These are phyloP conservation scores for Sylvia atricapilla DNA, from an alignment of 2,113 vertebrate genomes.

Conservation along the genomic window DNA sequence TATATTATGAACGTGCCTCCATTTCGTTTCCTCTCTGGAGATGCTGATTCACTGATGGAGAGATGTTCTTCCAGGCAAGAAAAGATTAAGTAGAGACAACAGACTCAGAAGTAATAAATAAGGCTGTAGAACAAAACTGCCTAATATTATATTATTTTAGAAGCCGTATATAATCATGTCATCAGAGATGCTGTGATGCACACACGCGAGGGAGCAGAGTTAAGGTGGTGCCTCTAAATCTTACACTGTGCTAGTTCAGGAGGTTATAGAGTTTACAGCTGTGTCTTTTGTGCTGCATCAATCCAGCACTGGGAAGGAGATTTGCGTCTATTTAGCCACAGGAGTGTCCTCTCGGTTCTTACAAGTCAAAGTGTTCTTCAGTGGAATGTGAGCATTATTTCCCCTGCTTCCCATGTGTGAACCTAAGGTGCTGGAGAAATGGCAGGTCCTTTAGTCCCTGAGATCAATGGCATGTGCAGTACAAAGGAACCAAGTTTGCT, in stretches of 20 bases:
- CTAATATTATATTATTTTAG: slow-evolving; percentile 56
- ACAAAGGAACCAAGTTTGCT: background rate
- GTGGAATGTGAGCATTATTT: background rate
- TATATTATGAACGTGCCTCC: slow-evolving; percentile 50
- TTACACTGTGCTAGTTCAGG: background rate
- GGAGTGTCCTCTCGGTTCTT: background rate
- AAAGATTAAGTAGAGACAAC: slow-evolving; percentile 69
- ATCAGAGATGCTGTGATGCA: slow-evolving; percentile 20
- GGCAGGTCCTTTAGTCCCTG: background rate
- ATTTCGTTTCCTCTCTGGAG: slow-evolving; percentile 58
- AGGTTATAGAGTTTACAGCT: background rate
- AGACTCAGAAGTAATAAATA: slow-evolving; percentile 70
- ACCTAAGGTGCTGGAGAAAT: background rate
- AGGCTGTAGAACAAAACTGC: slow-evolving; percentile 55
- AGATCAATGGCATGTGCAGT: background rate
- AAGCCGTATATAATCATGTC: slow-evolving; percentile 16
- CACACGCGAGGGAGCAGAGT: background rate
- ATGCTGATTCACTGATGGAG: slow-evolving; percentile 67
- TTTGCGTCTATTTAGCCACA: background rate
- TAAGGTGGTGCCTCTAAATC: background rate
- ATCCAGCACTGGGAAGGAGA: background rate
- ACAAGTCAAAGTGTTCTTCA: background rate
- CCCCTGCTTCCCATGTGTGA: background rate
- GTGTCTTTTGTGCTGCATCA: background rate
- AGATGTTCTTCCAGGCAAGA: slow-evolving; percentile 63